Evolutionary conservation across 2,888 invertebrate species (phyloP).

Genomic region (Dolichopus griseipennis): DNA sequence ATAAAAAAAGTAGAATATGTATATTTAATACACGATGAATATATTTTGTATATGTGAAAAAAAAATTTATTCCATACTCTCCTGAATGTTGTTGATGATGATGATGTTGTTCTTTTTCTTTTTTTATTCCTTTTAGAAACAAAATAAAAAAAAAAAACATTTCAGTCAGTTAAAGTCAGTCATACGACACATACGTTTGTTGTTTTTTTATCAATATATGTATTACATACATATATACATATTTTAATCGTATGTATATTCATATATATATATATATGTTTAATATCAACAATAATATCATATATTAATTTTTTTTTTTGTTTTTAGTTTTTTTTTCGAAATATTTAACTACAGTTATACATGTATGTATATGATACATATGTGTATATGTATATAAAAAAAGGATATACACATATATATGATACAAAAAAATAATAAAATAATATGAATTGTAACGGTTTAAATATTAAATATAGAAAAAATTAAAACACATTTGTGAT

Average conservation of each 20-base stretch:
- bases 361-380: neutral
- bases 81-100: neutral
- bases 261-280: neutral
- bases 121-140: neutral
- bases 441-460: slow-evolving; percentile 6
- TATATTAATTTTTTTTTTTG: neutral
- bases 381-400: neutral
- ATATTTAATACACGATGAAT: neutral
- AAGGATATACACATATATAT: neutral
- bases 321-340: too few species aligned
- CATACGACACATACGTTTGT: slow-evolving; percentile 41
- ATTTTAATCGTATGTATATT: neutral
- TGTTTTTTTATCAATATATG: neutral
- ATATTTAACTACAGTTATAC: neutral
- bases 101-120: neutral
- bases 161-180: slow-evolving; percentile 44
- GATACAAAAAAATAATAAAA: neutral
- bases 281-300: neutral
- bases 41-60: neutral
- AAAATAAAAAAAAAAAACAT: neutral
- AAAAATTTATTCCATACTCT: neutral
- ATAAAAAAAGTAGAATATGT: neutral
- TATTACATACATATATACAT: neutral
- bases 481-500: slow-evolving; percentile 6
- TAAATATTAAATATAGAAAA: slow-evolving; percentile 6